Evolutionary conservation across 64 coral and sea anemone genomes (phyloP).

Genomic region (Stylophora pistillata): DNA sequence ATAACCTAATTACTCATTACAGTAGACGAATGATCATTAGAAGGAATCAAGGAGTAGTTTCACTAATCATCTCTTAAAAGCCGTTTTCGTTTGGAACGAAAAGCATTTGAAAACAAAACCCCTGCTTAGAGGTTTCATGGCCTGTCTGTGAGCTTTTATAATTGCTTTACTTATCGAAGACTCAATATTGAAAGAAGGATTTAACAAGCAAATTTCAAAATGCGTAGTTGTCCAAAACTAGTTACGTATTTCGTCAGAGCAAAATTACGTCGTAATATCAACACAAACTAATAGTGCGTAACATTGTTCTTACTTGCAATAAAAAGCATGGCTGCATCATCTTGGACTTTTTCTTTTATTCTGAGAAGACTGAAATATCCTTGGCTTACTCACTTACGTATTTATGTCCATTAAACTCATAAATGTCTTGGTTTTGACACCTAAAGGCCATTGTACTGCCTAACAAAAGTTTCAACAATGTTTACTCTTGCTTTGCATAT

Average conservation of each 20-base stretch:
- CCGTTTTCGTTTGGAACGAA: neutral
- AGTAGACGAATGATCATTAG: neutral
- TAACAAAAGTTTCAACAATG: constrained; percentile 60
- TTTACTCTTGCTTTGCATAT: constrained; percentile 47
- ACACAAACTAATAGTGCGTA: neutral
- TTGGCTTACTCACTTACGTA: neutral
- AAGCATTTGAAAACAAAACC: constrained; percentile 1
- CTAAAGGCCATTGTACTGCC: constrained; percentile 42
- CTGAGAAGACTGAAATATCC: neutral
- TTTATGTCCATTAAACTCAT: constrained; percentile 37
- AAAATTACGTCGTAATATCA: neutral
- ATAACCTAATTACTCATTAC: constrained; percentile 29
- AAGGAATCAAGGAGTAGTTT: constrained; percentile 16
- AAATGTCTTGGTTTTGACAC: constrained; percentile 47
- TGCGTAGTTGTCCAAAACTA: neutral
- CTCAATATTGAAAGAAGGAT: constrained; percentile 7
- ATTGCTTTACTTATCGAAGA: neutral
- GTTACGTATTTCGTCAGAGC: neutral
- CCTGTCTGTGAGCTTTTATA: neutral
- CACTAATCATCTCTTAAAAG: constrained; percentile 3
- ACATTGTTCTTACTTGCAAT: neutral
- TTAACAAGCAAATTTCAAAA: neutral
- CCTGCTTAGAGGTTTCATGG: neutral
- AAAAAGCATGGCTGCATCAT: neutral
- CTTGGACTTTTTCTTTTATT: neutral